These are phyloP conservation scores for Emmelina monodactyla DNA, from an alignment of 2,888 invertebrate species.

Conservation along the genomic window DNA sequence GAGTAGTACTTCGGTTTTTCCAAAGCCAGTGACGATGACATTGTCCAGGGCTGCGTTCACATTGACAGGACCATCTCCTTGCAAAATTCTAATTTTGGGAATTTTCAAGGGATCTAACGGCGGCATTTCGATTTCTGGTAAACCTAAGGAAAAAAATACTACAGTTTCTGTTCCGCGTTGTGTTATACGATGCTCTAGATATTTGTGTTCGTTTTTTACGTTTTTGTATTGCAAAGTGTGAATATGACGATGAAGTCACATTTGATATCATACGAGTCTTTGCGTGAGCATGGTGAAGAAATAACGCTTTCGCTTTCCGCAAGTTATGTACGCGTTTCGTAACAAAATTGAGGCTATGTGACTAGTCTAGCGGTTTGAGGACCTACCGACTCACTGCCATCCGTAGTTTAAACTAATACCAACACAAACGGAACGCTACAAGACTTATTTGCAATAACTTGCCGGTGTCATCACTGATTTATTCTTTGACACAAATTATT, in stretches of 20 bases:
- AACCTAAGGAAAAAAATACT: conserved; percentile 46
- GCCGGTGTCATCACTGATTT: neutral
- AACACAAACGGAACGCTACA: conserved; percentile 6
- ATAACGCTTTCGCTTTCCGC: conserved; percentile 62
- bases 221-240: too few species aligned
- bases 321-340: conserved; percentile 58
- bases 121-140: conserved; percentile 67
- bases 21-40: conserved; percentile 71
- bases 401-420: conserved; percentile 14
- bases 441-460: neutral
- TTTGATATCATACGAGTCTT: conserved; percentile 16
- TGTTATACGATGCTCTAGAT: too few species aligned
- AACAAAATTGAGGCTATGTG: conserved; percentile 57
- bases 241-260: conserved; percentile 9
- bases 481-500: neutral
- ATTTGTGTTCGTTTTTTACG: too few species aligned
- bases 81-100: conserved; percentile 70
- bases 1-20: conserved; percentile 65
- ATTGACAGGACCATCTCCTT: conserved; percentile 73
- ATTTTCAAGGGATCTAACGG: conserved; percentile 72
- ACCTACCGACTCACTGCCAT: conserved; percentile 27
- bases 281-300: conserved; percentile 49
- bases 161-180: too few species aligned
- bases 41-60: conserved; percentile 74
- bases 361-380: conserved; percentile 37